A percentile compares a stretch with the other conserved stretches of the same genome.
phyloP scores from a whole-genome alignment of 2,888 invertebrate genomes.

The Cerastis rubricosa region DNA sequence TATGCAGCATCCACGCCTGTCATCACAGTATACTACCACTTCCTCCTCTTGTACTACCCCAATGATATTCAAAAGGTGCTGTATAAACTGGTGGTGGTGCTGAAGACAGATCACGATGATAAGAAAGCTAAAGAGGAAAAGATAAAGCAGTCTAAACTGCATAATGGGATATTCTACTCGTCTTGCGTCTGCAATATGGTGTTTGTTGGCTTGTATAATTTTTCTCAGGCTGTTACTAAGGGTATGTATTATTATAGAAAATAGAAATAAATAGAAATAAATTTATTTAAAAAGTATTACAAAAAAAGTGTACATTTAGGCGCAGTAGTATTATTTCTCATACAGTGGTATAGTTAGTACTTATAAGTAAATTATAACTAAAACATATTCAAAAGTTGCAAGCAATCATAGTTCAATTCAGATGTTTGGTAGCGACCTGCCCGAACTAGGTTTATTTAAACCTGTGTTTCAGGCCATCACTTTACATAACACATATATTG shows the following conservation, averaged over 20 bases:
- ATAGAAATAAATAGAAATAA: no score
- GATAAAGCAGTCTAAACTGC: slow-evolving; percentile 40
- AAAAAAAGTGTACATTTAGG: no score
- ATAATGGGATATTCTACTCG: slow-evolving; percentile 49
- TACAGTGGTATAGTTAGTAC: no score
- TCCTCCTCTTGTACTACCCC: slow-evolving; percentile 35
- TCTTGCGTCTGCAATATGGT: slow-evolving; percentile 40
- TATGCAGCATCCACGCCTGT: slow-evolving; percentile 39
- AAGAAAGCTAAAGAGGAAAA: slow-evolving; percentile 36
- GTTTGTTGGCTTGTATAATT: slow-evolving; percentile 39
- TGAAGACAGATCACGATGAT: slow-evolving; percentile 44
- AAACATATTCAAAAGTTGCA: no score
- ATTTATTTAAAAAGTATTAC: no score
- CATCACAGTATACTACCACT: slow-evolving; percentile 45
- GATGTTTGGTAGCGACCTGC: no score
- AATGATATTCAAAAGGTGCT: slow-evolving; percentile 29
- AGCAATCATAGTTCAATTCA: no score
- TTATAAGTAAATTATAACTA: no score
- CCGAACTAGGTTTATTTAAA: no score
- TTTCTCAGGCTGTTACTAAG: slow-evolving; percentile 16
- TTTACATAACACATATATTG: no score
- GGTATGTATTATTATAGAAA: slow-evolving; percentile 11
- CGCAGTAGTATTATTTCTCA: no score
- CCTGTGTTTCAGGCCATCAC: no score
- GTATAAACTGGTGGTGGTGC: slow-evolving; percentile 29